phyloP scores from a whole-genome alignment of 2,888 invertebrate species.

The Augiades crinisus region DNA sequence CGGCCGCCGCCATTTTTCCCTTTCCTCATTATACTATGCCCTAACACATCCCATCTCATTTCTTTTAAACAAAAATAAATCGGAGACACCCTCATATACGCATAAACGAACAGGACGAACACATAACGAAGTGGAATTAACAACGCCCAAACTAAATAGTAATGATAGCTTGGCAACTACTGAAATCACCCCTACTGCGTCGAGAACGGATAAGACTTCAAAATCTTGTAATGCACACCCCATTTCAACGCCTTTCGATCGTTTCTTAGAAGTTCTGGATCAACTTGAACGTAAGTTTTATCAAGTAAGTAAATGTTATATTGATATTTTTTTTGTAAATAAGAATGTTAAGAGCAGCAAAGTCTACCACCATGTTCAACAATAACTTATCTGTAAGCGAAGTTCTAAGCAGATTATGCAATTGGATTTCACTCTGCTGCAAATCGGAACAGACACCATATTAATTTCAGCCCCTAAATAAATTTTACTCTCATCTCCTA shows the following conservation, averaged over 20 bases:
- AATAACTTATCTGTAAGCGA: too few species aligned
- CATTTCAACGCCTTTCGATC: neutral
- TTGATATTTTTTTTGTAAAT: neutral
- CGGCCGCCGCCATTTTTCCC: too few species aligned
- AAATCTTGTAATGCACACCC: neutral
- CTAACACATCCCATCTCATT: too few species aligned
- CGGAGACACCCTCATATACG: neutral
- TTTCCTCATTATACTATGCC: too few species aligned
- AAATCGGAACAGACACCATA: too few species aligned
- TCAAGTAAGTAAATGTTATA: slow-evolving; percentile 9
- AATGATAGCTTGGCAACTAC: too few species aligned
- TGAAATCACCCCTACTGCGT: neutral
- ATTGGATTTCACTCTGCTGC: too few species aligned
- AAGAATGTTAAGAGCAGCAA: neutral
- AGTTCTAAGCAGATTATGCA: too few species aligned
- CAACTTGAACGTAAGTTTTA: slow-evolving; percentile 47
- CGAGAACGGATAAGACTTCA: neutral
- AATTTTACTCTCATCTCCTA: too few species aligned
- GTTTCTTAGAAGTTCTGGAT: slow-evolving; percentile 36
- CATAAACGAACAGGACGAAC: neutral
- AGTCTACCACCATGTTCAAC: too few species aligned
- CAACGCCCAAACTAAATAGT: neutral
- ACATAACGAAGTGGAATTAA: neutral
- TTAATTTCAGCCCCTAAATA: too few species aligned
- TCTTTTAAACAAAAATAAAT: neutral